Conservation (phyloP, 2,797 vertebrate species). For the Chromobotia macracanthus region DNA sequence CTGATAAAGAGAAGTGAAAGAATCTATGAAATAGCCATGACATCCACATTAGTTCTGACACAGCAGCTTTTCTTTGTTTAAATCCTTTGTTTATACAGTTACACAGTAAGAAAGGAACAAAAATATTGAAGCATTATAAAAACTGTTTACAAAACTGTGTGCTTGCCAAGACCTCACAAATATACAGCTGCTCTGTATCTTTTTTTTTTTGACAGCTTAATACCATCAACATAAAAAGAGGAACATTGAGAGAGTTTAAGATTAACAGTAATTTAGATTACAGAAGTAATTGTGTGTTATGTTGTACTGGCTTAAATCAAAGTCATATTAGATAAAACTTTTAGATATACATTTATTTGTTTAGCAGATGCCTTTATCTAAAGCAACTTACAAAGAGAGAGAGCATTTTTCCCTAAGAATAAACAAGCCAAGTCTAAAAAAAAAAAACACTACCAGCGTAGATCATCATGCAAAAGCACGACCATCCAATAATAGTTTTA, state of each 20-base stretch:
- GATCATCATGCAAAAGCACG: too few species aligned
- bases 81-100: neutral
- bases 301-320: too few species aligned
- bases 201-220: neutral
- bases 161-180: neutral
- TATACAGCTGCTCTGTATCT: slow-evolving; percentile 32
- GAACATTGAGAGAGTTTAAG: neutral
- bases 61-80: neutral
- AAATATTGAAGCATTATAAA: too few species aligned
- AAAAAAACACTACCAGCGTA: too few species aligned
- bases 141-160: neutral
- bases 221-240: neutral
- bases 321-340: too few species aligned
- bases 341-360: too few species aligned
- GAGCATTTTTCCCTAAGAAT: too few species aligned
- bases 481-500: too few species aligned
- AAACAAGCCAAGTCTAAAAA: too few species aligned
- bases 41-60: neutral
- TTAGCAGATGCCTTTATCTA: too few species aligned
- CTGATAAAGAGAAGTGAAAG: slow-evolving; percentile 56
- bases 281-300: neutral
- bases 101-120: neutral
- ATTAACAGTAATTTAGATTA: too few species aligned
- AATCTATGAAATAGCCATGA: neutral
- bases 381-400: too few species aligned